Base-by-base conservation (phyloP, 2,888 invertebrate species). In the Steromphala cineraria region DNA sequence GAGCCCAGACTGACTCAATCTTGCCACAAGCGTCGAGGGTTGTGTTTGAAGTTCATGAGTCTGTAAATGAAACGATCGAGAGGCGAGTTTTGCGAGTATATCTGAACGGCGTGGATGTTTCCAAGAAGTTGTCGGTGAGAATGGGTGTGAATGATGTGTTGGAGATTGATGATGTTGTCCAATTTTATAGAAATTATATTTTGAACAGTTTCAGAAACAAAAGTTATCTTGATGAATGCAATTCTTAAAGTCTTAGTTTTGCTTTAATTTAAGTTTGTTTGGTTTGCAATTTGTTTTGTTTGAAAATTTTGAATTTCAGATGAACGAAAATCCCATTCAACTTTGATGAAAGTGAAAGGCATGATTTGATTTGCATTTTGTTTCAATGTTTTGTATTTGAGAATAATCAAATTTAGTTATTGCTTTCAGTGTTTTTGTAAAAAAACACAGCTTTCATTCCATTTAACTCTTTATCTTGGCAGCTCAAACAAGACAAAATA, bases 41-140 rank as follows among this genome's bases (percentile, higher is more conserved):
- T 7, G 71, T 56, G 55, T 74, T 79, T 21, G 79, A 79, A 21
- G 75, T 79, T 10, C 74, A 74, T 13, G 55, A 40, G 31, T 40
- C 56, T 55, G 15, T 31, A 31, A 28, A 36, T 2, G 53, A 36
- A 36, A 19, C 31, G 24, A 8, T 19, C 1, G 52, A 75, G 28
- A n/a, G 24, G 53, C 55, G 31, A 2, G 74, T 74, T 0, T 28
- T 78, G 13, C 24, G 75, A 15, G 52, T 79, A 17, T 40, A 53
- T 19, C 36, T 75, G 0, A 79, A 79, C 40, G 79, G 79, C n/a
- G 21, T 28, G 31, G 79, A 79, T 55, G 55, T 74, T n/a, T 55
- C 79, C 24, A 24, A 76, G 7, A 28, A 55, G 28, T 8, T 71
- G 15, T n/a, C 71, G 36, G 40, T 76, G 19, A 31, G 55, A 15